Base-by-base conservation (phyloP, 2,113 vertebrate genomes). In the Australoheros scitulus region DNA sequence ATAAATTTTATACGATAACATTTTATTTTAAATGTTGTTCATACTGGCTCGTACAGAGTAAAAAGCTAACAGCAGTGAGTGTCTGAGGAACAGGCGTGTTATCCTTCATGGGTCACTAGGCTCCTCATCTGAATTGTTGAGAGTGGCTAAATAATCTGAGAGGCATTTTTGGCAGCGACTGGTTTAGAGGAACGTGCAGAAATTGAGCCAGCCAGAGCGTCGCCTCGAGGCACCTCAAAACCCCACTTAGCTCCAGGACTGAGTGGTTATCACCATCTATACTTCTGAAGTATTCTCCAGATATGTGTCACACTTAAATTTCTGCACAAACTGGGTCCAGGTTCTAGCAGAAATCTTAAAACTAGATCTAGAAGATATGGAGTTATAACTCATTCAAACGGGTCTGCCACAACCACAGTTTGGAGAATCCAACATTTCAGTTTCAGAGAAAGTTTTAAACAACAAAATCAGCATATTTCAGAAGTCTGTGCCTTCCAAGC, bases 101-200 rank as follows among this genome's bases (percentile, higher is more conserved):
- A 80, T 79, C 83, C 86, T 91, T 92, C 86, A 93, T 88, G 90
- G 91, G 36, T 82, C 82, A 80, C 86, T 79, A 88, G 70, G 72
- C 82, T 84, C 75, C 86, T 87, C 81, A 85, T 88, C 80, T 84
- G 82, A 91, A 84, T 85, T 93, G 89, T 88, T 94, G 93, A 92
- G 90, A 91, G 88, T 79, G 90, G 89, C 77, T 89, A 93, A 94
- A 92, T 92, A 86, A 91, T 92, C 89, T 87, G 57, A 83, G 88
- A 83, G 81, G 57, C 79, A 81, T 85, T 88, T 80, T 82, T 87
- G 85, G 77, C 84, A 92, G 90, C 18, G 52, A 88, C 89, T 47
- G 61, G 65, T 80, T 91, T 82, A 90, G 89, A 92, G 86, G 87
- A 92, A 91, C 80, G 58, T 81, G 47, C 80, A 84, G 79, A 82